Evolutionary conservation across 2,888 invertebrate genomes (phyloP), one percentile per base, ranked within the genome.

Genomic region (Pristionchus fissidentatus): DNA sequence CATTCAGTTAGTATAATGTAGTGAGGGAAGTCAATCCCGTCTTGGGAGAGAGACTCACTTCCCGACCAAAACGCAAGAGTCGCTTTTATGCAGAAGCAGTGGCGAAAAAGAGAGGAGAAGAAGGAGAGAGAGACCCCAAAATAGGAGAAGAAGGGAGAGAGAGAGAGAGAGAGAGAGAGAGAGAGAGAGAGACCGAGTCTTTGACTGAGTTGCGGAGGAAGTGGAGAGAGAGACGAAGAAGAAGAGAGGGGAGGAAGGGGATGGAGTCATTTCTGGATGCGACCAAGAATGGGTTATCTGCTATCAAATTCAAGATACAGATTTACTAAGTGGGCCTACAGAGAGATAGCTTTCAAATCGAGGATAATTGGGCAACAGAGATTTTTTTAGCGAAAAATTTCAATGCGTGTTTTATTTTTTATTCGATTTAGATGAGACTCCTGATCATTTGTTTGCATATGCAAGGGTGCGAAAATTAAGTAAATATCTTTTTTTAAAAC

Each of bases 131-230:
- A 70, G 70, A 70, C 70, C 70, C 70, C 70, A 70, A 70, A 70
- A 70, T 70, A 70, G 70, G 70, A 70, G 32, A 32, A 29, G 5
- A 41, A 41, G 41, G n/a, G 70, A 41, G 70, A 26, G 70, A 70
- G 84, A 66, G 60, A 55, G 35, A 81, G 35, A 81, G 43, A 79
- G 79, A 46, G 62, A 46, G 29, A 49, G n/a, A 32, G 35, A 43
- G 62, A 29, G 55, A 81, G 60, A 46, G 62, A 77, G 32, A 38
- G 80, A n/a, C n/a, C n/a, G 84, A 66, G 60, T 73, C 55, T 55
- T 46, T 41, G 81, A 60, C 60, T 60, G 81, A 81, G 62, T 75
- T 79, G 77, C 70, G 73, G 49, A 32, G 49, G 46, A n/a, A 32
- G n/a, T 29, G 62, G 35, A 81, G 35, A 81, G 43, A 79, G 79